These are phyloP conservation scores for Leucoraja erinaceus DNA, from an alignment of 2,113 vertebrate species.

Conservation along the genomic window DNA sequence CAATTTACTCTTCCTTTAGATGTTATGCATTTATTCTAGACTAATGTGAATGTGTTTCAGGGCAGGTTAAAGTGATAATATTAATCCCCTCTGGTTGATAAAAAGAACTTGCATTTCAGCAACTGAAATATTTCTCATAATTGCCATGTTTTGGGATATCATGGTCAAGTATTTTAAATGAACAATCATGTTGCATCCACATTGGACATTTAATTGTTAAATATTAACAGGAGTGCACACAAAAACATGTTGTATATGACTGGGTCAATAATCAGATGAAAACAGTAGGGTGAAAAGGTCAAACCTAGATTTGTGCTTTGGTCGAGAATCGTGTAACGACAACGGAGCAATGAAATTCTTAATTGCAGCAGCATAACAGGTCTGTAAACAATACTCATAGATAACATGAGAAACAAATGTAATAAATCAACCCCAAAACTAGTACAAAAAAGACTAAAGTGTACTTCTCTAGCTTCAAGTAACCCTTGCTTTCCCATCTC, in stretches of 20 bases:
- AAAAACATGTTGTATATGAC: background rate
- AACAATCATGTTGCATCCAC: background rate
- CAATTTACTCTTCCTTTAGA: background rate
- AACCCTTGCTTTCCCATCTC: no score
- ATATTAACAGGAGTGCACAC: background rate
- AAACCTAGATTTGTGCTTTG: background rate
- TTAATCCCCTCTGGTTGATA: background rate
- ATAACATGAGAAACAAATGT: no score
- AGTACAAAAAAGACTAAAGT: no score
- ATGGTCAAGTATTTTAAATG: background rate
- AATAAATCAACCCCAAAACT: no score
- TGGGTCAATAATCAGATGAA: background rate
- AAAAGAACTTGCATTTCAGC: background rate
- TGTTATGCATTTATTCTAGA: background rate
- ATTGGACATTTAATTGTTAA: background rate
- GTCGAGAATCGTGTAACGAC: no score
- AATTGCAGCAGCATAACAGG: no score
- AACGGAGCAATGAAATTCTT: no score
- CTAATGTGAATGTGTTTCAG: background rate
- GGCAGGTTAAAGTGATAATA: background rate
- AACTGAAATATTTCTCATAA: background rate
- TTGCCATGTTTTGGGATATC: background rate
- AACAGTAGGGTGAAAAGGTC: background rate
- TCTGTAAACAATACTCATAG: no score
- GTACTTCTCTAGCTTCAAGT: no score